Base-by-base conservation (phyloP, 2,888 invertebrate species). In the Euproctis similis region DNA sequence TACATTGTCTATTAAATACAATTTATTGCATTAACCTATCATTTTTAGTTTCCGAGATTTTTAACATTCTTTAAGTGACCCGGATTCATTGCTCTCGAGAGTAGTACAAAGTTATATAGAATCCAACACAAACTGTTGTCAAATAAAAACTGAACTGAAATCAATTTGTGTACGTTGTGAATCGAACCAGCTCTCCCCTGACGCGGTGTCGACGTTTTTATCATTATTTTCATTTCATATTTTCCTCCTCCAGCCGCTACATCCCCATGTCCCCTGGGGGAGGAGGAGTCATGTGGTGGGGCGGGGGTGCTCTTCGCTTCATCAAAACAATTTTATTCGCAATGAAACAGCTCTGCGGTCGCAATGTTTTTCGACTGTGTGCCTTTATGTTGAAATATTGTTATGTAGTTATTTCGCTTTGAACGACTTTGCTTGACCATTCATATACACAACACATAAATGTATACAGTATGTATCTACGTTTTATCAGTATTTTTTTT, bases 181-280 rank as follows among this genome's bases (percentile, higher is more conserved):
- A 36, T 42, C 38, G 46, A 35, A 48, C 39, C 33, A 34, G 26
- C 42, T 39, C 46, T 53, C 53, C 51, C 54, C 44, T 54, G 48
- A 36, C 46, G 39, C 35, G 41, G 48, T 53, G 62, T 54, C 58
- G 59, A 55, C 60, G 57, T 59, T 64, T 65, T 67, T 64, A 64
- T 62, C 66, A 71, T 73, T 69, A 68, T 69, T 69, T 62, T 59
- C 64, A 66, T 72, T 71, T 65, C 61, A 59, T 62, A 59, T 60
- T 57, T 49, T 49, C 41, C 47, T 45, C 33, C 12, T 12, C 28
- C 10, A 38, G 31, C 40, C 31, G 30, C 31, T n/a, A 10, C 12
- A 24, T 26, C 35, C 34, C 25, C 23, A 28, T 12, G 40, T 53
- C 47, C 49, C 48, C 34, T 28, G 31, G 54, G 52, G 48, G n/a